Percentiles rank a stretch among this genome's conserved stretches.
Evolutionary conservation across 2,797 vertebrate species (phyloP).

Genomic region (Rhyacichthys aspro): DNA sequence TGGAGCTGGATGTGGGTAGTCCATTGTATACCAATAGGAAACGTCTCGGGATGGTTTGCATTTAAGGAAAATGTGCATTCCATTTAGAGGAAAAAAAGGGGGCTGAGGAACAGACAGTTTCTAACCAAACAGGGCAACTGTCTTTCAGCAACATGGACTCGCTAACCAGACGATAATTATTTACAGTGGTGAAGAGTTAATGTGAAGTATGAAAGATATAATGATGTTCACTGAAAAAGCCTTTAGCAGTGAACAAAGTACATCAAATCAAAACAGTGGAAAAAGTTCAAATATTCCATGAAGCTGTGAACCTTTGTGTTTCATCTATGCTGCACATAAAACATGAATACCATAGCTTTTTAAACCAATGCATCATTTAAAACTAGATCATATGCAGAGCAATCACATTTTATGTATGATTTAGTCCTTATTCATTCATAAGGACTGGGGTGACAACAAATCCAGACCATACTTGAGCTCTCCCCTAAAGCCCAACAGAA

Average conservation of each 20-base stretch:
- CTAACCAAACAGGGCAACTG: constrained; percentile 34
- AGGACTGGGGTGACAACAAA: constrained; percentile 2
- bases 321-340: too few relatives aligned
- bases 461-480: constrained; percentile 29
- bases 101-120: constrained; percentile 41
- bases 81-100: constrained; percentile 29
- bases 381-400: neutral
- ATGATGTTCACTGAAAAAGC: constrained; percentile 31
- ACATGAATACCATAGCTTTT: too few relatives aligned
- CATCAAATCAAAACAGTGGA: constrained; percentile 45
- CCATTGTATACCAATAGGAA: constrained; percentile 53
- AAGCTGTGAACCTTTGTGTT: too few relatives aligned
- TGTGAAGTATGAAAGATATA: constrained; percentile 16
- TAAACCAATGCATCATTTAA: too few relatives aligned
- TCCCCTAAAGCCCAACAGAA: constrained; percentile 10
- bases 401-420: neutral
- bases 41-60: constrained; percentile 42
- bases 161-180: constrained; percentile 45
- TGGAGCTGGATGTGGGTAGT: constrained; percentile 41
- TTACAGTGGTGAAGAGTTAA: constrained; percentile 40
- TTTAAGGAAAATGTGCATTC: constrained; percentile 66
- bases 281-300: constrained; percentile 32
- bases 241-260: constrained; percentile 28
- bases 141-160: constrained; percentile 39
- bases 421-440: neutral